Conservation (phyloP, 2,797 vertebrate species). For the Muscicapa comitata region DNA sequence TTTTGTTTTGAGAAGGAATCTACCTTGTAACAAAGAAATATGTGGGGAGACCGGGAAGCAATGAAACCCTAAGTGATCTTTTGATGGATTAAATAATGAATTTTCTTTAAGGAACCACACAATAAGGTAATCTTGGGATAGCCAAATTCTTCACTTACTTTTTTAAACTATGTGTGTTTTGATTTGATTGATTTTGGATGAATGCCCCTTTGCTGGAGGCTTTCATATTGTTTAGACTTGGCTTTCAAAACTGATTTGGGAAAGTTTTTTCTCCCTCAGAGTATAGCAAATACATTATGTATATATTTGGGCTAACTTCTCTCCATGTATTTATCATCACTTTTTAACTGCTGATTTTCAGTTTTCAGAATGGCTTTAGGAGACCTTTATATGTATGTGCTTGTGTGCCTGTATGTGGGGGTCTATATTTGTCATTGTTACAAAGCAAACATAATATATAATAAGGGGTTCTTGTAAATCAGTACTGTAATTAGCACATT, state of each 20-base stretch:
- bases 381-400: not conserved
- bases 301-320: conserved; percentile 22
- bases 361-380: not conserved
- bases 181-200: conserved; percentile 47
- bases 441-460: not conserved
- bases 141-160: not conserved
- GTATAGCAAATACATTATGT: conserved; percentile 33
- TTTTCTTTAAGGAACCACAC: conserved; percentile 30
- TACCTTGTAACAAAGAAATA: not conserved
- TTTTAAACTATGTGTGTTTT: conserved; percentile 24
- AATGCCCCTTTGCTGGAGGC: conserved; percentile 20
- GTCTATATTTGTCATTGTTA: not conserved
- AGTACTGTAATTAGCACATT: not conserved
- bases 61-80: not conserved
- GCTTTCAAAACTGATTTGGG: conserved; percentile 46
- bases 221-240: conserved; percentile 53
- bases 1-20: conserved; percentile 12
- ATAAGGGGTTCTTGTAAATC: not conserved
- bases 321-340: not conserved
- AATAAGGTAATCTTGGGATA: conserved; percentile 9
- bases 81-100: conserved; percentile 15
- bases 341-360: conserved; percentile 10
- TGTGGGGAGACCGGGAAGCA: not conserved
- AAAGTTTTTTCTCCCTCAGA: conserved; percentile 39
- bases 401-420: not conserved